These are phyloP conservation scores for Tyrannus savana DNA, from an alignment of 2,113 vertebrate species.

Conservation along the genomic window DNA sequence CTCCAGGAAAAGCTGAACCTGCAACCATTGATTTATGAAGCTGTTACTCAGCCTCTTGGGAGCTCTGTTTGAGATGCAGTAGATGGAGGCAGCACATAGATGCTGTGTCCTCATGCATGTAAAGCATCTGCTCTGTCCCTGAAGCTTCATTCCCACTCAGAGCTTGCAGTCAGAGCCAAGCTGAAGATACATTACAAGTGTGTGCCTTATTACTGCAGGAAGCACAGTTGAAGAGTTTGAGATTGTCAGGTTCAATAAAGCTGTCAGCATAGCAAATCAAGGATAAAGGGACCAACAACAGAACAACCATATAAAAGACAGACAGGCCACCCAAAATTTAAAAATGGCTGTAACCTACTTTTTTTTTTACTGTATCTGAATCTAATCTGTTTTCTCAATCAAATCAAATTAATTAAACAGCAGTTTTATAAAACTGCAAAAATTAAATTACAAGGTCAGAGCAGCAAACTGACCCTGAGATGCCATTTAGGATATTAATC, in stretches of 20 bases:
- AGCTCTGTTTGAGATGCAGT: constrained; percentile 6
- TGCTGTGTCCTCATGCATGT: not conserved
- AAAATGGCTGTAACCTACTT: not conserved
- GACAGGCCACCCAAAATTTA: not conserved
- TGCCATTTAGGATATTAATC: not conserved
- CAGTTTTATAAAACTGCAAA: not conserved
- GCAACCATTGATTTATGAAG: constrained; percentile 46
- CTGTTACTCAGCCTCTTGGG: constrained; percentile 22
- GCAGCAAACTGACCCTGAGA: not conserved
- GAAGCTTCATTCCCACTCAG: not conserved
- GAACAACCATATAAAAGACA: not conserved
- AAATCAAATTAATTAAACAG: not conserved
- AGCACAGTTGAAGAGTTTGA: not conserved
- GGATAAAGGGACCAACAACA: not conserved
- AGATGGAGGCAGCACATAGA: constrained; percentile 1
- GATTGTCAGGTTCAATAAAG: not conserved
- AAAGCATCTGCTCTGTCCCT: constrained; percentile 22
- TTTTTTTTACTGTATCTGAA: not conserved
- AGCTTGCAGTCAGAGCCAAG: not conserved
- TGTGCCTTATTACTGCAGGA: not conserved
- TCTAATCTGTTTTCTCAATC: not conserved
- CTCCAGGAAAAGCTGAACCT: constrained; percentile 27
- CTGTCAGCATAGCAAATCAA: not conserved
- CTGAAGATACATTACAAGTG: not conserved
- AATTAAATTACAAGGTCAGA: not conserved